Percentiles rank a stretch among this genome's conserved stretches.
phyloP scores from a whole-genome alignment of 2,113 vertebrate genomes.

The Halcyon malimbica region DNA sequence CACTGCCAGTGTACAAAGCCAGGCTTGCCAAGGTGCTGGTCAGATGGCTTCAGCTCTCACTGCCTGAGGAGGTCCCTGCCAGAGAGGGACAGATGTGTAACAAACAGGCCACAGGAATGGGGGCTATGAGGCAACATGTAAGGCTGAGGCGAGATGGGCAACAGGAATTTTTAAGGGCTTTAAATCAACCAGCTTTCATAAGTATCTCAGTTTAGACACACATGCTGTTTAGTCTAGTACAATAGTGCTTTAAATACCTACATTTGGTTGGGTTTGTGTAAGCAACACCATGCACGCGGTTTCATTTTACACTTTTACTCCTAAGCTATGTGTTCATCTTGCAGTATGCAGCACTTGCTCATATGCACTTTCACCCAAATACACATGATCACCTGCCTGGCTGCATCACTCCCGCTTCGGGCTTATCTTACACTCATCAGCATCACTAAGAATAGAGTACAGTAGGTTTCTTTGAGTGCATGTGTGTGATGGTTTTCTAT shows the following conservation, averaged over 20 bases:
- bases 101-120: neutral
- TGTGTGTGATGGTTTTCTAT: neutral
- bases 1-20: neutral
- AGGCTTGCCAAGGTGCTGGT: neutral
- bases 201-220: neutral
- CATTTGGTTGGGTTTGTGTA: neutral
- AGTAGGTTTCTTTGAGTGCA: neutral
- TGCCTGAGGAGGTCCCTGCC: neutral
- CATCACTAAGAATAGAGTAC: constrained; percentile 35
- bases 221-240: neutral
- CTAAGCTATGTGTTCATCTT: neutral
- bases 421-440: constrained; percentile 7
- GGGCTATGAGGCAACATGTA: fast-evolving
- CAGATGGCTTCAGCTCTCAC: neutral
- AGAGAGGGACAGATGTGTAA: neutral
- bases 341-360: neutral
- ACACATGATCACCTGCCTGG: constrained; percentile 22
- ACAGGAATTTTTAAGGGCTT: neutral
- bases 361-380: constrained; percentile 51
- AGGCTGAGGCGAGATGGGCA: fast-evolving
- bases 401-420: neutral
- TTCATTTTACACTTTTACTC: neutral
- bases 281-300: neutral
- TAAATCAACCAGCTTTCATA: neutral
- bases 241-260: constrained; percentile 5